Percentiles rank a stretch among this genome's conserved stretches.
Evolutionary conservation across 2,888 invertebrate genomes (phyloP).

Genomic region (Netelia fuscicornis): DNA sequence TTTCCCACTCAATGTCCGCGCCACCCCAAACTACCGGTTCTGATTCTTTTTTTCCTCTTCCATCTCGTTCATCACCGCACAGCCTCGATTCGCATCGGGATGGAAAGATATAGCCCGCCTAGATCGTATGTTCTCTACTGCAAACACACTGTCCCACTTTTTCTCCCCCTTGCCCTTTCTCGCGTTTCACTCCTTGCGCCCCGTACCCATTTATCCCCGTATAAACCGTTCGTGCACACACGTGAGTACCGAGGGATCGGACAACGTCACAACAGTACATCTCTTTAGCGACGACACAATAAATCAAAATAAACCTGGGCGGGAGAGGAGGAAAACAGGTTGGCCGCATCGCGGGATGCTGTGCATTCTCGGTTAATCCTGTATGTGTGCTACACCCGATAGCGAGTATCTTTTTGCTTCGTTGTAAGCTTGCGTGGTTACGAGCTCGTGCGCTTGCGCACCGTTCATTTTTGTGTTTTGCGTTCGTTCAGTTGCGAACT

Average conservation of each 20-base stretch:
- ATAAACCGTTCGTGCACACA: conserved; percentile 65
- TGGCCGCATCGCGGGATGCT: conserved; percentile 79
- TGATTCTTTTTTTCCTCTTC: conserved; percentile 81
- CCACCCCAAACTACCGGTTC: conserved; percentile 59
- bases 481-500: too few relatives aligned
- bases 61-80: conserved; percentile 55
- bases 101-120: conserved; percentile 75
- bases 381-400: too few relatives aligned
- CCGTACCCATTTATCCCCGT: conserved; percentile 42
- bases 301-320: conserved; percentile 82
- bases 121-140: conserved; percentile 84
- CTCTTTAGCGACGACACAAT: conserved; percentile 82
- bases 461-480: too few relatives aligned
- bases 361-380: conserved; percentile 69
- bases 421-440: too few relatives aligned
- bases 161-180: conserved; percentile 22
- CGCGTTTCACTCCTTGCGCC: background rate
- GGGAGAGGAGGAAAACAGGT: conserved; percentile 78
- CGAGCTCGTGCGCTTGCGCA: too few relatives aligned
- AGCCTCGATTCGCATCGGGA: conserved; percentile 77
- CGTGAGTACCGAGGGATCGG: conserved; percentile 71
- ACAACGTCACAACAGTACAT: conserved; percentile 82
- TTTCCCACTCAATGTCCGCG: conserved; percentile 63
- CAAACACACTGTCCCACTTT: conserved; percentile 30
- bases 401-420: too few relatives aligned